Evolutionary conservation across 2,797 vertebrate genomes (phyloP), one percentile per base, ranked within the genome.

Genomic region (Ctenosaura bakeri): DNA sequence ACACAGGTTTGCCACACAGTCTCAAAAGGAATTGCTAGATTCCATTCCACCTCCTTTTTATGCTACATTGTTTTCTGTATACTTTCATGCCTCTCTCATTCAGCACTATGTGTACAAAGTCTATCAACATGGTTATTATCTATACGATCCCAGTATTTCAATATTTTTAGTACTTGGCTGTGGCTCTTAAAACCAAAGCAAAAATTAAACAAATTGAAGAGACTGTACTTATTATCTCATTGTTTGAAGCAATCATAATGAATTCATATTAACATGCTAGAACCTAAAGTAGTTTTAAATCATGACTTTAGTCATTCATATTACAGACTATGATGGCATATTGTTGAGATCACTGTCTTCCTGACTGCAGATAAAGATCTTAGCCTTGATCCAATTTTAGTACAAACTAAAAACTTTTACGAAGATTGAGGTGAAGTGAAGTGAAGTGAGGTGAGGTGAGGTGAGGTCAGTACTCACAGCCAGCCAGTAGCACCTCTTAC

Each of bases 401-500:
- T 32, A 12, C 35, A 26, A 20, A 24, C 5, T 46, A 7, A 42
- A 20, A 29, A 62, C 24, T 87, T 78, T 66, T 54, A 50, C 29
- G n/a, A n/a, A 38, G 14, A 10, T 24, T 18, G 3, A 20, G 16
- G 29, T 18, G 18, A 1, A 4, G 42, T 46, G 42, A 42, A 3
- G 42, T 42, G 42, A 42, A 42, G 42, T 42, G 42, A 42, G 42
- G 42, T 42, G 42, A 42, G 42, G 42, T 42, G 42, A 46, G 66
- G 29, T 69, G 29, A 0, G 9, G 56, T 3, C 13, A 6, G 24
- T 76, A 10, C 4, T 46, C 24, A 78, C 50, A 69, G n/a, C 35
- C 79, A 90, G 35, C 22, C 26, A 3, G 87, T 87, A 83, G 32
- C 54, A 83, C 84, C 38, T 92, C 97, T 98, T 97, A 99, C 99